Evolutionary conservation across 2,888 invertebrate species (phyloP), one percentile per base, ranked within the genome.

Genomic region (Synergus laeviventris): DNA sequence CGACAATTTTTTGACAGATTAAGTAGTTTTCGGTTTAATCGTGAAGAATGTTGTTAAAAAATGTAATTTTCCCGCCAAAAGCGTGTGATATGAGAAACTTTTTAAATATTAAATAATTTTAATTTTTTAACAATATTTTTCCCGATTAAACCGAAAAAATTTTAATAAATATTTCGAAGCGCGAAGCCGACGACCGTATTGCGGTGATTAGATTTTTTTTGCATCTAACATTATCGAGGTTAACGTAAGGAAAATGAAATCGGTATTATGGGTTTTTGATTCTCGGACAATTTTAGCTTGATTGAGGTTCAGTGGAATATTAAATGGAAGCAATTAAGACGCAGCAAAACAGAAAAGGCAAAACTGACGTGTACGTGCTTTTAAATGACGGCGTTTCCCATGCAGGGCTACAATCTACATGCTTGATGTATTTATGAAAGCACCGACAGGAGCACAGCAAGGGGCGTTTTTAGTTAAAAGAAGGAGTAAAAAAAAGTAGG

Each of bases 361-460:
- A 49, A 70, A 70, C 31, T 81, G 81, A 80, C 79, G 79, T 73
- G 81, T 82, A 82, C 82, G 83, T 80, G 81, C 79, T 82, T 81
- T 76, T 81, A 81, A 82, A 82, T 83, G 81, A 84, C 81, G 81
- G 80, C 81, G 82, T 85, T 86, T 86, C 85, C 85, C 86, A 86
- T 86, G 84, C 79, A 59, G 66, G 54, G 77, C 74, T 75, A 62
- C 77, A 62, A 42, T 76, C 74, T 75, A 62, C 77, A 62, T 60
- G 77, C 74, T 74, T 64, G 78, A 62, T 79, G 62, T 80, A 78
- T 80, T 78, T 80, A 78, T 79, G 80, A 78, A 80, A 80, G 78
- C 64, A 75, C 75, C 73, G 76, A 77, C 81, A 80, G 76, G 74
- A 70, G 60, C 81, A 54, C 81, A 82, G 79, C 80, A 76, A 82